Evolutionary conservation across 2,797 vertebrate genomes (phyloP).

Genomic region (Eutrigla gurnardus): DNA sequence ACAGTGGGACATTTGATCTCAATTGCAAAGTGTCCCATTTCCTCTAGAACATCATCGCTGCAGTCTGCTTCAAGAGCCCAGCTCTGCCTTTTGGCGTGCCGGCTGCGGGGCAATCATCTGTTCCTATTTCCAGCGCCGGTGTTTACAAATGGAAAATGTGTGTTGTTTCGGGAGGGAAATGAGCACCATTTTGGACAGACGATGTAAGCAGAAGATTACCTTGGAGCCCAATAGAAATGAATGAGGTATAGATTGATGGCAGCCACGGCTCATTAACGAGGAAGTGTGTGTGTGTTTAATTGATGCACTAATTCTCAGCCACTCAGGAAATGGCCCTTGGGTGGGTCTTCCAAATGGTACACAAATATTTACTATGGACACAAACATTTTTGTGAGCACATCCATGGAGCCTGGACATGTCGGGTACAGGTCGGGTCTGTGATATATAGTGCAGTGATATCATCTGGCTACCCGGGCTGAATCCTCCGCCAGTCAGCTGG

Average conservation of each 20-base stretch:
- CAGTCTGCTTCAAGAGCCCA: constrained; percentile 68
- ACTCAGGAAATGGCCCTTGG: constrained; percentile 83
- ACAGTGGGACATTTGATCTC: constrained; percentile 78
- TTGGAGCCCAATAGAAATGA: constrained; percentile 73
- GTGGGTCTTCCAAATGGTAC: constrained; percentile 79
- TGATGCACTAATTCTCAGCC: constrained; percentile 75
- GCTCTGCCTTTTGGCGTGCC: constrained; percentile 58
- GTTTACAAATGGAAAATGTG: constrained; percentile 78
- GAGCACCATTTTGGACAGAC: constrained; percentile 71
- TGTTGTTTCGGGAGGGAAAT: constrained; percentile 77
- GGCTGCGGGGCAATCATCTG: constrained; percentile 74
- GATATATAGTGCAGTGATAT: constrained; percentile 47
- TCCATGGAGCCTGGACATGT: constrained; percentile 49
- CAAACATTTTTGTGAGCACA: constrained; percentile 73
- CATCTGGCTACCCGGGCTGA: constrained; percentile 45
- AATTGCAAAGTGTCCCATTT: constrained; percentile 76
- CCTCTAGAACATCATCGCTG: constrained; percentile 71
- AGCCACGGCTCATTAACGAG: constrained; percentile 78
- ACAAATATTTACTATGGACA: constrained; percentile 82
- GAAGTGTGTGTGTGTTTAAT: constrained; percentile 72
- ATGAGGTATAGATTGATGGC: constrained; percentile 74
- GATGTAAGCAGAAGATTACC: constrained; percentile 76
- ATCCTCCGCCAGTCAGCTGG: constrained; percentile 63
- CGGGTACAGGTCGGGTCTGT: constrained; percentile 32
- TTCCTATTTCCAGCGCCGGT: constrained; percentile 67